Evolutionary conservation across 2,888 invertebrate species (phyloP).

Genomic region (Tipula unca): DNA sequence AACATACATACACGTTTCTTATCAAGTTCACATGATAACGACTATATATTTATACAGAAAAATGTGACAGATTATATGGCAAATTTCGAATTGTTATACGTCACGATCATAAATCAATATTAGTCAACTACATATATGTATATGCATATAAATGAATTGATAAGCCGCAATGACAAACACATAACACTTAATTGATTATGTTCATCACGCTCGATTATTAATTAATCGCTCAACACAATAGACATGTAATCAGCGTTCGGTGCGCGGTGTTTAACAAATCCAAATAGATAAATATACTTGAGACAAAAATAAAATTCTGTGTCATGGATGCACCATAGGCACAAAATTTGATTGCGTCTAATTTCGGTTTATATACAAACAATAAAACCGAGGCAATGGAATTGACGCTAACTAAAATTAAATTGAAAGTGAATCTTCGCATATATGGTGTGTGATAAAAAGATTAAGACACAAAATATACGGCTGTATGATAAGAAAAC

Average conservation of each 20-base stretch:
- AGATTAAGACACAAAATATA: neutral
- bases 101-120: neutral
- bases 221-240: neutral
- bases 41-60: neutral
- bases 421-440: neutral
- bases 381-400: neutral
- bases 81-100: neutral
- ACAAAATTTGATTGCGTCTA: too few relatives aligned
- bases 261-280: neutral
- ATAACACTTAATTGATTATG: neutral
- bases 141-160: neutral
- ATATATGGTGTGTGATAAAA: neutral
- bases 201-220: neutral
- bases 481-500: neutral
- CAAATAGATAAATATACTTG: neutral
- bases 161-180: neutral
- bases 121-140: neutral
- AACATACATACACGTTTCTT: too few relatives aligned
- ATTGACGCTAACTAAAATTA: neutral
- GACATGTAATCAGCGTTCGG: neutral
- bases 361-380: neutral
- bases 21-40: neutral
- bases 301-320: neutral
- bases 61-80: too few relatives aligned
- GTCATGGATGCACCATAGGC: neutral